Evolutionary conservation across 2,113 vertebrate genomes (phyloP).

Genomic region (Lophochroa leadbeateri): DNA sequence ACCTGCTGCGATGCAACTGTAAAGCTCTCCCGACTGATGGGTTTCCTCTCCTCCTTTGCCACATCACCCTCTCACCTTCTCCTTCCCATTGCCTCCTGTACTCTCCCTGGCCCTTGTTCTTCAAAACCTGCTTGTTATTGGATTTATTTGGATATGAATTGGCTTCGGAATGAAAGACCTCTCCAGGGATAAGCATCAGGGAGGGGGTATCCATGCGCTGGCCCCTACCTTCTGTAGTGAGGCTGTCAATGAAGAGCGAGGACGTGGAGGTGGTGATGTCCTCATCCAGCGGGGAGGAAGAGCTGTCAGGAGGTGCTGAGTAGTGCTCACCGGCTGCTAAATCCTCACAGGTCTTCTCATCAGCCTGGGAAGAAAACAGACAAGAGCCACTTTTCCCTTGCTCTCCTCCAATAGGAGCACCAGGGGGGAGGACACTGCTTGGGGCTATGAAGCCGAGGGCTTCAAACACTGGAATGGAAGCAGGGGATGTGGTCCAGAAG

Average conservation of each 20-base stretch:
- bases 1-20: rapidly evolving
- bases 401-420: neutral
- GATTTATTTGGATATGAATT: rapidly evolving
- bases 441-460: neutral
- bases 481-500: neutral
- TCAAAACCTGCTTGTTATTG: rapidly evolving
- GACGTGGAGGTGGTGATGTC: conserved; percentile 58
- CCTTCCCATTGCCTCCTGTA: neutral
- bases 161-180: rapidly evolving
- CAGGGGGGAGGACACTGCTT: neutral
- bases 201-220: neutral
- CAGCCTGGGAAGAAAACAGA: conserved; percentile 52
- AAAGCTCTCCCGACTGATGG: neutral
- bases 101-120: neutral
- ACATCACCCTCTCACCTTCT: rapidly evolving
- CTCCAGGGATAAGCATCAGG: neutral
- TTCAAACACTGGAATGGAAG: neutral
- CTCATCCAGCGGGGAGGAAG: neutral
- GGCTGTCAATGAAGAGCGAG: conserved; percentile 60
- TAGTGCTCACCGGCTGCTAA: conserved; percentile 71
- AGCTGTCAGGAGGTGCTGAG: neutral
- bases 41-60: neutral
- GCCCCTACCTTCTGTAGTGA: conserved; percentile 84
- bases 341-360: conserved; percentile 82
- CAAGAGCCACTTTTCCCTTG: neutral